Evolutionary conservation across 2,113 vertebrate species (phyloP).

Genomic region (Coregonus clupeaformis): DNA sequence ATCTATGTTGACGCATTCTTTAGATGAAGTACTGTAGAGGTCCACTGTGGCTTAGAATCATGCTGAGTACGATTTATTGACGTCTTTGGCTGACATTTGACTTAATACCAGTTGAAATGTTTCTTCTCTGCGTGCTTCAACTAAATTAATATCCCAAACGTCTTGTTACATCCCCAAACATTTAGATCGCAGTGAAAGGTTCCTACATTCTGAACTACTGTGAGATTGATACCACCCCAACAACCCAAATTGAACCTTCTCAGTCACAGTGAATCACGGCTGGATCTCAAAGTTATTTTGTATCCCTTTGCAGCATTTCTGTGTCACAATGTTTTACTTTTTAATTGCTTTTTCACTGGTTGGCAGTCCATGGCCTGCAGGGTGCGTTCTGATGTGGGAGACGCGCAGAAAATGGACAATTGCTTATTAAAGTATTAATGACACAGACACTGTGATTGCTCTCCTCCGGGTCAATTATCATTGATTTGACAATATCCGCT

Average conservation of each 20-base stretch:
- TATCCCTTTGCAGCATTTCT: constrained; percentile 20
- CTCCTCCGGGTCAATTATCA: constrained; percentile 60
- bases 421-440: constrained; percentile 61
- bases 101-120: neutral
- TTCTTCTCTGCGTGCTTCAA: neutral
- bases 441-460: constrained; percentile 40
- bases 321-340: constrained; percentile 47
- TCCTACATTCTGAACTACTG: neutral
- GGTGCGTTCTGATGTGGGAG: constrained; percentile 35
- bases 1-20: neutral
- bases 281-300: constrained; percentile 15
- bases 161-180: neutral
- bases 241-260: constrained; percentile 35
- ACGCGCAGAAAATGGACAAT: constrained; percentile 52
- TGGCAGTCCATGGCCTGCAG: constrained; percentile 34
- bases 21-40: neutral
- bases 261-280: constrained; percentile 7
- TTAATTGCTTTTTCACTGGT: constrained; percentile 50
- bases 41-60: neutral
- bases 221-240: constrained; percentile 33
- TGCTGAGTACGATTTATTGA: too few species aligned
- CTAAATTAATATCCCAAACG: neutral
- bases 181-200: neutral
- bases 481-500: constrained; percentile 38
- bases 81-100: too few species aligned